Evolutionary conservation across 2,113 vertebrate genomes (phyloP), one percentile per base, ranked within the genome.

Genomic region (Xenopus borealis): DNA sequence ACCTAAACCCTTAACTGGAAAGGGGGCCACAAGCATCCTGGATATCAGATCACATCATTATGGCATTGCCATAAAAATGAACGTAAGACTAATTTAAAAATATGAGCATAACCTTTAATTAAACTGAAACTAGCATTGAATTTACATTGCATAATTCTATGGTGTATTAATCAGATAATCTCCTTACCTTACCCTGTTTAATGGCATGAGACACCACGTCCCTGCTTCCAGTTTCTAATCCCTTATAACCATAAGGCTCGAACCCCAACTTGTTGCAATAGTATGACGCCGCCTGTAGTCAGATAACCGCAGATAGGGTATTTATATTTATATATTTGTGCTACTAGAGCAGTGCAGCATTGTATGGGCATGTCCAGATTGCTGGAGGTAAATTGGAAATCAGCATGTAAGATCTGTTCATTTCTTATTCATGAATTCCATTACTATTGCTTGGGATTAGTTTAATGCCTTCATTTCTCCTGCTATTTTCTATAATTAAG

Each of bases 241-340:
- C 91, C 78, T 92, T 92, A 72, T 93, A 93, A 62, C 91, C 92
- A 30, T 86, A n/a, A 58, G 83, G 75, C 69, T 94, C 87, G 17
- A 93, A 94, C 69, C 90, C 92, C 83, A 94, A 87, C 72, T 92
- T 93, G 62, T 91, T 83, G 69, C 92, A 92, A 84, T 93, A 94
- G 84, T 82, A 93, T 2, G 70, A 73, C 12, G 92, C 87, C 17
- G 91, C 91, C 92, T 93, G 33, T 9, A 40, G 33, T 40, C 33
- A 18, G 55, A 58, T 58, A 18, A 58, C 55, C 8, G 33, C 33
- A 40, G 8, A 40, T 40, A 40, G 5, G 30, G 30, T 33, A 33
- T 33, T 33, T 4, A 7, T 40, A 40, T 40, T 40, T 27, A 27
- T 27, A 27, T 27, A 27, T 27, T 19, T 19, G 55, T 58, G 55